Percentiles rank a stretch among this genome's conserved stretches.
These are phyloP conservation scores for Adela reaumurella DNA, from an alignment of 2,888 invertebrate species.

Conservation along the genomic window DNA sequence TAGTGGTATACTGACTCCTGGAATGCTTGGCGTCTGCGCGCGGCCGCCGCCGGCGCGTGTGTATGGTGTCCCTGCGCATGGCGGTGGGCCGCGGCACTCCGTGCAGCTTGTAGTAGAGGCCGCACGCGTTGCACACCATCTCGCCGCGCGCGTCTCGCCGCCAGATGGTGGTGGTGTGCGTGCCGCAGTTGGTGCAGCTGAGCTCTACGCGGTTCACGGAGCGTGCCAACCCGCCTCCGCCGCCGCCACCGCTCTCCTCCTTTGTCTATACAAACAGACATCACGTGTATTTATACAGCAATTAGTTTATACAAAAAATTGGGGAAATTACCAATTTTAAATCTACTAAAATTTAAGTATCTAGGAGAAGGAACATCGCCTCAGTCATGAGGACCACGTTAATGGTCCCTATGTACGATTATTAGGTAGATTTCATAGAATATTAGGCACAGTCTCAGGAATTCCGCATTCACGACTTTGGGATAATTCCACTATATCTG, in stretches of 20 bases:
- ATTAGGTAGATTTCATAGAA: too few species aligned
- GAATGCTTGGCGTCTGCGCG: constrained; percentile 62
- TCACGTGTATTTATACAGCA: too few species aligned
- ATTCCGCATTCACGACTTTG: too few species aligned
- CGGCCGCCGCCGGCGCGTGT: constrained; percentile 86
- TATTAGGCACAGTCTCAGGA: too few species aligned
- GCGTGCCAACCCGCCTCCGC: constrained; percentile 10
- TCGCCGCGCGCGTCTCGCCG: constrained; percentile 93
- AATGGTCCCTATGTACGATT: too few species aligned
- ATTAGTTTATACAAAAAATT: too few species aligned
- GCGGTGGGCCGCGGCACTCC: constrained; percentile 89
- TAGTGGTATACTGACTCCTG: constrained; percentile 52
- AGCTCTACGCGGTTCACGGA: constrained; percentile 68
- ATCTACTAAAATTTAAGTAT: too few species aligned
- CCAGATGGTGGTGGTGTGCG: constrained; percentile 98
- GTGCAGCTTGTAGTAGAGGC: constrained; percentile 95
- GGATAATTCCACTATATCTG: too few species aligned
- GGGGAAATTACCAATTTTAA: too few species aligned
- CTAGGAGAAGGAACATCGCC: too few species aligned
- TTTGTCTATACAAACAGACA: constrained; percentile 5
- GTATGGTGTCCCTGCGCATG: constrained; percentile 95
- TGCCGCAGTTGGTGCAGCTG: constrained; percentile 93
- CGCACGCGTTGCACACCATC: constrained; percentile 99
- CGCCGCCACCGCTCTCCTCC: constrained; percentile 6
- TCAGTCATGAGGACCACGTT: too few species aligned